These are phyloP conservation scores for Ichneumoninae sp. DNA, from an alignment of 2,888 invertebrate species.

Conservation along the genomic window DNA sequence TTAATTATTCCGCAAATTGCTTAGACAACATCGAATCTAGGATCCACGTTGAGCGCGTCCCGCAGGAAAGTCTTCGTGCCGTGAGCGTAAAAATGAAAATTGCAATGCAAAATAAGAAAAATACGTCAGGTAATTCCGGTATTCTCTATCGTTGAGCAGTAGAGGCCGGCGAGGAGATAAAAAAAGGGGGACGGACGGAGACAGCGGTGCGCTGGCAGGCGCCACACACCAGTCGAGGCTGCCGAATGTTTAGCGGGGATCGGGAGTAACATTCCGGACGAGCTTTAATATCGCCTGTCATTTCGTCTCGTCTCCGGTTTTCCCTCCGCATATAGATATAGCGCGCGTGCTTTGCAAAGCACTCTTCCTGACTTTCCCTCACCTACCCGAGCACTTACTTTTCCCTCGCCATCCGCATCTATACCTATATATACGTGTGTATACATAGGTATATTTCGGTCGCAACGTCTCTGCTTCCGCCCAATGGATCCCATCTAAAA, in stretches of 20 bases:
- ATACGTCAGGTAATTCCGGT: neutral
- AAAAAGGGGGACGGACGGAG: neutral
- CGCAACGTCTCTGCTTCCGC: slow-evolving; percentile 57
- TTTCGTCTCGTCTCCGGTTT: slow-evolving; percentile 68
- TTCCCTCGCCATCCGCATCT: slow-evolving; percentile 12
- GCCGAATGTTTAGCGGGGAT: slow-evolving; percentile 69
- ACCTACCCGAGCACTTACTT: slow-evolving; percentile 53
- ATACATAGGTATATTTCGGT: slow-evolving; percentile 14
- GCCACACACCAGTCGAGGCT: slow-evolving; percentile 27
- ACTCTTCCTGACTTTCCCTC: slow-evolving; percentile 51
- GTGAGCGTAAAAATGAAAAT: neutral
- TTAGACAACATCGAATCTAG: too few species aligned
- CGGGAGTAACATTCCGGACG: slow-evolving; percentile 75
- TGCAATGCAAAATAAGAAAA: neutral
- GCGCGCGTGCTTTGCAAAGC: slow-evolving; percentile 19
- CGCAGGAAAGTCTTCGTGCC: neutral
- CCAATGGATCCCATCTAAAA: slow-evolving; percentile 65
- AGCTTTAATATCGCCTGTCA: slow-evolving; percentile 78
- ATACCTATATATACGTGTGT: neutral
- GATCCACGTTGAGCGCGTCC: too few species aligned
- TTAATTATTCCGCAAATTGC: too few species aligned
- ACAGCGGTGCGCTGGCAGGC: neutral
- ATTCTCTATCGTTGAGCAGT: neutral
- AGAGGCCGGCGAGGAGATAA: neutral
- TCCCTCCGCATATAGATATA: slow-evolving; percentile 38